These are phyloP conservation scores for Pandion haliaetus DNA, from an alignment of 2,113 vertebrate species.

Conservation along the genomic window DNA sequence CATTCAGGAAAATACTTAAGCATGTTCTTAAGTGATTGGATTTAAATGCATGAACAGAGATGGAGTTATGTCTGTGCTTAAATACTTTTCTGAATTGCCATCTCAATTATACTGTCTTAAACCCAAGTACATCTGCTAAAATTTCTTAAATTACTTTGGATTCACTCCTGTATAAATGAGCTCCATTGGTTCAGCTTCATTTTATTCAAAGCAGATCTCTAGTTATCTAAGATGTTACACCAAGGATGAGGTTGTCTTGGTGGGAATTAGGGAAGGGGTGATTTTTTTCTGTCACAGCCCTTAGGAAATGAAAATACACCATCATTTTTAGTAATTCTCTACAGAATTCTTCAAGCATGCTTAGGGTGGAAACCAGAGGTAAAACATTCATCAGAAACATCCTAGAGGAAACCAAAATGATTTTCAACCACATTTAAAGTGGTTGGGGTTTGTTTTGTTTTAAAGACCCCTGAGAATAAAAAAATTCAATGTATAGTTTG, in stretches of 20 bases:
- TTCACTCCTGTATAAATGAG: background rate
- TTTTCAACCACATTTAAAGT: background rate
- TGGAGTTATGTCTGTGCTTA: conserved; percentile 11
- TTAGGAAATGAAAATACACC: background rate
- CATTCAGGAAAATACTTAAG: background rate
- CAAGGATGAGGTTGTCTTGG: background rate
- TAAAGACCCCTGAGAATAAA: background rate
- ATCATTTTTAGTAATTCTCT: background rate
- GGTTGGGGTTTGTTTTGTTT: background rate
- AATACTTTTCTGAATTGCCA: conserved; percentile 1
- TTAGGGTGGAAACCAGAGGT: background rate
- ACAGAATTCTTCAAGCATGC: background rate
- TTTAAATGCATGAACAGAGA: conserved; percentile 9
- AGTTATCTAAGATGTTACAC: background rate
- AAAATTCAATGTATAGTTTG: background rate
- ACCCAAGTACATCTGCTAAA: background rate
- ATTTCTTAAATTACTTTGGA: conserved; percentile 2
- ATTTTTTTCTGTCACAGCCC: background rate
- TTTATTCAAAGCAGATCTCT: background rate
- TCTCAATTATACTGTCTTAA: background rate
- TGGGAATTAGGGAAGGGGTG: background rate
- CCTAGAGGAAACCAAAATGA: background rate
- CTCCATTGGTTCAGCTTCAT: background rate
- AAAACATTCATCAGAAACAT: background rate
- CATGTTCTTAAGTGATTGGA: background rate